A percentile compares a stretch with the other conserved stretches of the same genome.
Evolutionary conservation across 2,888 invertebrate genomes (phyloP).

Genomic region (Drosophila paramelanica): DNA sequence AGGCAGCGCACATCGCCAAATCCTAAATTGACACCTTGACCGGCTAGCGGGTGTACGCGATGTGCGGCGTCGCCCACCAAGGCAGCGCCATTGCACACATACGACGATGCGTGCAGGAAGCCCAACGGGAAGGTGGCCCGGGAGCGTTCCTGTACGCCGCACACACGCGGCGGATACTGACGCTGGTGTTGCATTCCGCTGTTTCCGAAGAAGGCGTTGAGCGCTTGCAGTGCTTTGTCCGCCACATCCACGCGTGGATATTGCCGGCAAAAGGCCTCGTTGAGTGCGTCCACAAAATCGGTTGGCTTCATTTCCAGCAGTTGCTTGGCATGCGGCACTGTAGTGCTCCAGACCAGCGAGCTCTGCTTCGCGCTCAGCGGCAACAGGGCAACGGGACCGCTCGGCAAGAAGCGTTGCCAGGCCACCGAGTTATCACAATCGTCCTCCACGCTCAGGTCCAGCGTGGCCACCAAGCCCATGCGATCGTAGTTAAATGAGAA

Average conservation of each 20-base stretch:
- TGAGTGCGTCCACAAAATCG: constrained; percentile 94
- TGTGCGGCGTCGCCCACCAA: constrained; percentile 96
- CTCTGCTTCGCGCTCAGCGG: constrained; percentile 92
- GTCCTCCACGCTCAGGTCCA: constrained; percentile 89
- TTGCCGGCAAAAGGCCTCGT: constrained; percentile 89
- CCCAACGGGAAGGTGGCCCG: constrained; percentile 96
- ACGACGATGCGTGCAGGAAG: constrained; percentile 94
- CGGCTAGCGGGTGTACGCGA: constrained; percentile 97
- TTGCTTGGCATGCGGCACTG: constrained; percentile 90
- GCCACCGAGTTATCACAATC: constrained; percentile 93
- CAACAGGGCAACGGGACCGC: constrained; percentile 95
- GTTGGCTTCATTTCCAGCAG: constrained; percentile 90
- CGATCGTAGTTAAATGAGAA: constrained; percentile 94
- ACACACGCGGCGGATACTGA: constrained; percentile 84
- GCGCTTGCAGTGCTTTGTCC: constrained; percentile 85
- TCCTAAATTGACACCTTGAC: constrained; percentile 99
- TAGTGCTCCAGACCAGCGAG: constrained; percentile 98
- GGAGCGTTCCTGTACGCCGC: constrained; percentile 79
- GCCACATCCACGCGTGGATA: constrained; percentile 81
- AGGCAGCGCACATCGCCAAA: constrained; percentile 95
- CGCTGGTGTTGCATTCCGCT: constrained; percentile 78
- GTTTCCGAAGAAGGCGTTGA: constrained; percentile 84
- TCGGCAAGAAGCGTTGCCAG: constrained; percentile 97
- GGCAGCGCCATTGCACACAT: constrained; percentile 92
- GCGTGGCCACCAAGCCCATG: constrained; percentile 96